Percentiles rank a stretch among this genome's conserved stretches.
phyloP scores from a whole-genome alignment of 2,113 vertebrate species.

The Pseudorhombus dupliciocellatus region DNA sequence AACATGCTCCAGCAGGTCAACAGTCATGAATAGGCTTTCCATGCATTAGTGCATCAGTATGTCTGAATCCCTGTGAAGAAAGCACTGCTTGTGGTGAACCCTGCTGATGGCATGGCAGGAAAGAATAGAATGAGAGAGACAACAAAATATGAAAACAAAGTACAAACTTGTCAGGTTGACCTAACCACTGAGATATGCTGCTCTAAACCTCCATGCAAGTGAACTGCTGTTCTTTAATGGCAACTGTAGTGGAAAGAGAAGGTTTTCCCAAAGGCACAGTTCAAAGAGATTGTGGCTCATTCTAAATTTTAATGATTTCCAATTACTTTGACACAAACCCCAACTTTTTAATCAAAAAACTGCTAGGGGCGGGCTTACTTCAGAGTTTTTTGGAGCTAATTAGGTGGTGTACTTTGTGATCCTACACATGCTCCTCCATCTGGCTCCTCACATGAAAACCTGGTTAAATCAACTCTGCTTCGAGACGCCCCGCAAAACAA shows the following conservation, averaged over 20 bases:
- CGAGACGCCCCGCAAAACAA: slow-evolving; percentile 24
- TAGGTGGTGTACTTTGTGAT: slow-evolving; percentile 52
- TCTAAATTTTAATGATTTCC: slow-evolving; percentile 68
- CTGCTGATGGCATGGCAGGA: background rate
- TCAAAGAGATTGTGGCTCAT: slow-evolving; percentile 60
- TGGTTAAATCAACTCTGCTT: slow-evolving; percentile 39
- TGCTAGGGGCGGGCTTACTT: slow-evolving; percentile 40
- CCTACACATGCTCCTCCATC: slow-evolving; percentile 39
- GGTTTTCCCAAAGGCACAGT: slow-evolving; percentile 50
- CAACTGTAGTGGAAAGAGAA: slow-evolving; percentile 29
- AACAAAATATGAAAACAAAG: background rate
- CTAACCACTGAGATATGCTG: background rate
- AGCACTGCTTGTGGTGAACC: slow-evolving; percentile 4
- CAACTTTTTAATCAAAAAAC: slow-evolving; percentile 64
- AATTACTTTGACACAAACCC: slow-evolving; percentile 66
- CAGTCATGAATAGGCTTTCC: background rate
- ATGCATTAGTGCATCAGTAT: background rate
- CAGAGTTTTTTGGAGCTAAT: slow-evolving; percentile 47
- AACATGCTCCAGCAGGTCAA: background rate
- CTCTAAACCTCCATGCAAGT: slow-evolving; percentile 17
- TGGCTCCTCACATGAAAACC: slow-evolving; percentile 30
- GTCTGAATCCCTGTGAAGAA: background rate
- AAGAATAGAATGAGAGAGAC: background rate
- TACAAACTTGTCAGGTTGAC: slow-evolving; percentile 7
- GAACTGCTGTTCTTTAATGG: slow-evolving; percentile 31